Base-by-base conservation (phyloP, 2,888 invertebrate genomes). In the Cheilosia scutellata region DNA sequence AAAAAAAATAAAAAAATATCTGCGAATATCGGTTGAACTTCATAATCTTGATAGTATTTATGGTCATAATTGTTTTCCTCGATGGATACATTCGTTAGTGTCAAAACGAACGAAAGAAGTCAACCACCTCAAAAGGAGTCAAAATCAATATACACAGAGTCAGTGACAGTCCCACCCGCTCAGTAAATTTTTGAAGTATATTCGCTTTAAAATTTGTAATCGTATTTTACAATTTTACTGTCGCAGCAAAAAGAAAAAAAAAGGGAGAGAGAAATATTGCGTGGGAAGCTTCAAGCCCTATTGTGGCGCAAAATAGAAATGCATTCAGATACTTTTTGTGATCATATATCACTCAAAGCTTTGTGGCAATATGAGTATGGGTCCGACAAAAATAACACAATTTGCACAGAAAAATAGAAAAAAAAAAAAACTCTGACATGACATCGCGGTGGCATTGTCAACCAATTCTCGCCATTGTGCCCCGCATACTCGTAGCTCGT, bases 251-350 rank as follows among this genome's bases (percentile, higher is more conserved):
- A 37, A 11, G 37, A 11, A 2, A 60, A 13, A 25, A 20, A 51
- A 51, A 25, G 58, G 60, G 42, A 65, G 20, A 20, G 20, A 20
- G 20, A 20, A 20, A 6, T 7, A 44, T 79, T 72, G 65, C 65
- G 78, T 79, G 65, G 72, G 78, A 71, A 72, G 72, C 20, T 40
- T 57, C 33, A 55, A 62, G 60, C 53, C 62, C 68, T 77, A 53
- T 44, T 68, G 60, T 27, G 16, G 51, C 33, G 40, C 40, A 3
- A 25, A 62, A 47, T 27, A 33, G 27, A 25, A 13, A 37, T 55
- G 31, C 11, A 37, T 37, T 37, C 11, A 37, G 55, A 44, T 53
- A 55, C 57, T 31, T 63, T 55, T 71, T 71, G 57, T 25, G 63
- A 51, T 71, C 71, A 72, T 79, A 79, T 79, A 72, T 72, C 71